Evolutionary conservation across 2,797 vertebrate species (phyloP), one percentile per base, ranked within the genome.

Genomic region (Microtus obscurus): DNA sequence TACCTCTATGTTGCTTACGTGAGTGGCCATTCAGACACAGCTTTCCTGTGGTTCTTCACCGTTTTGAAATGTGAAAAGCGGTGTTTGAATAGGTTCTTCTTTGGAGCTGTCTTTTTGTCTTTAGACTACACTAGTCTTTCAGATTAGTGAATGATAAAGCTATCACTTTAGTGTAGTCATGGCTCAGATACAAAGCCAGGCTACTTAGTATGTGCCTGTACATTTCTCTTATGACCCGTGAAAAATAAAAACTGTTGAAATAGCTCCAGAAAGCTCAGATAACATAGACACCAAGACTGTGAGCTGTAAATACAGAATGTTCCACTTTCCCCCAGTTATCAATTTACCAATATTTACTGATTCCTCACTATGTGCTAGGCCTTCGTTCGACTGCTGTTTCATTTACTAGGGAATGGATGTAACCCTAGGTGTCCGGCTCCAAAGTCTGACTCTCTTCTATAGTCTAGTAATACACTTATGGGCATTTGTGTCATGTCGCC

Each of bases 81-180:
- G 16, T 69, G 13, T 25, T 34, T 95, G 31, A 2, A 11, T 85
- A 25, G 61, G 21, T 85, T 82, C 23, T 61, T 92, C 27, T 91
- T 74, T 95, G 27, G 59, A 93, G 40, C 3, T 93, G 83, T 83
- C 51, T 63, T 95, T 96, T 89, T 88, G n/a, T 45, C 37, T 94
- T 94, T 59, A 81, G 71, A 71, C 6, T 87, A 29, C 87, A 12
- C 56, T 5, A 74, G 69, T 91, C 74, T 95, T 95, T 40, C 59
- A 87, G 87, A 73, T 96, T 90, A 95, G 16, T 87, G 59, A 88
- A 78, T 73, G 37, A 40, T 76, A 90, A 10, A 74, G 53, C 6
- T 76, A 81, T 21, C 53, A 77, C 87, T 92, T 87, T 56, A 56
- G 48, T 91, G 45, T n/a, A 93, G 37, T 37, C 71, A 83, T 78